A percentile compares a stretch with the other conserved stretches of the same genome.
Conservation (phyloP, 2,113 vertebrate species). For the Hiodon alosoides region DNA sequence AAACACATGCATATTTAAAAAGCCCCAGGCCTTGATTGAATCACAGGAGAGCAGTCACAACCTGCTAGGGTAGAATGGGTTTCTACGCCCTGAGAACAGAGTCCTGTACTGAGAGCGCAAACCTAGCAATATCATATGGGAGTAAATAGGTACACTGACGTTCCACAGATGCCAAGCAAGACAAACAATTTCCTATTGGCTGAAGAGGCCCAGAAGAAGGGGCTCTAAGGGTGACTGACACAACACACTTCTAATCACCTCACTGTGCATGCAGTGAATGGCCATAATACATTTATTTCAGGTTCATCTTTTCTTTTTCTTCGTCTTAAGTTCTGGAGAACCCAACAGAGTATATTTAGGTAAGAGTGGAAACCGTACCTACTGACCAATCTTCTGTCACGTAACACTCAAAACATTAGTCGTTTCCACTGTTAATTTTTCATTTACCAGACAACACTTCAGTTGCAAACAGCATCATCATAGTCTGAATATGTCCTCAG, state of each 20-base stretch:
- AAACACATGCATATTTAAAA: slow-evolving; percentile 27
- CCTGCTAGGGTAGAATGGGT: slow-evolving; percentile 31
- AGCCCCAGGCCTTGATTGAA: slow-evolving; percentile 3
- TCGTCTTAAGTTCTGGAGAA: not conserved
- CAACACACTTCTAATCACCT: slow-evolving; percentile 26
- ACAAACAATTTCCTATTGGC: slow-evolving; percentile 8
- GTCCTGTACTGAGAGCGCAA: slow-evolving; percentile 8
- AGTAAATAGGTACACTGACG: not conserved
- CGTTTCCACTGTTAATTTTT: not conserved
- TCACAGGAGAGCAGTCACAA: slow-evolving; percentile 20
- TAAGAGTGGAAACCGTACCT: not conserved
- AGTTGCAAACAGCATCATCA: not conserved
- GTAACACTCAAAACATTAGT: not conserved
- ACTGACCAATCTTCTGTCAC: not conserved
- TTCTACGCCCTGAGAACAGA: slow-evolving; percentile 3
- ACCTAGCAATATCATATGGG: slow-evolving; percentile 14
- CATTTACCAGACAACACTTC: slow-evolving; percentile 1
- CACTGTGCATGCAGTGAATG: slow-evolving; percentile 67
- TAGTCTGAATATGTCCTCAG: not conserved
- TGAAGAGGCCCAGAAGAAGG: not conserved
- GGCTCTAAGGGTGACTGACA: not conserved
- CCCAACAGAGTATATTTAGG: not conserved
- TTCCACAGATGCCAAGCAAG: slow-evolving; percentile 12
- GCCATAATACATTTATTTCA: slow-evolving; percentile 31
- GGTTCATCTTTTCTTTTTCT: not conserved